Conservation (phyloP, 2,888 invertebrate genomes). For the Rhagium mordax region DNA sequence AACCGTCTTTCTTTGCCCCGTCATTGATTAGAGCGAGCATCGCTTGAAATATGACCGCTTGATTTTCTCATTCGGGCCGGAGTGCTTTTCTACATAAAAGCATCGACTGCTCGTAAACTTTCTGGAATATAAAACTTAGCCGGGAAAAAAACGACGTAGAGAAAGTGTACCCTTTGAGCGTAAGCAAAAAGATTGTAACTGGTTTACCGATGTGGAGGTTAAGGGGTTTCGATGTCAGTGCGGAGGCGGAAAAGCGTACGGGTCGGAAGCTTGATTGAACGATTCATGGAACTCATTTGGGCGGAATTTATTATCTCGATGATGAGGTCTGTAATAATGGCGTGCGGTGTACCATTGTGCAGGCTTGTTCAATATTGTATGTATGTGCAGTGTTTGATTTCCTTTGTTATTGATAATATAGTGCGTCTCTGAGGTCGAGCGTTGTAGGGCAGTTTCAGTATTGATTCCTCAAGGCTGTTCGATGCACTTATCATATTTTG, state of each 20-base stretch:
- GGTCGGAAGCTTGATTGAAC: not conserved
- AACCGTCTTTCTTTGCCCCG: not conserved
- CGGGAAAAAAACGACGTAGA: not conserved
- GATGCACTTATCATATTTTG: too few species aligned
- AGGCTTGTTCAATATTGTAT: not conserved
- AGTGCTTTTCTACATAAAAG: conserved; percentile 18
- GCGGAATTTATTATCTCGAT: not conserved
- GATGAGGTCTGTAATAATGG: not conserved
- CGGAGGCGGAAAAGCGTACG: not conserved
- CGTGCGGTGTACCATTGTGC: not conserved
- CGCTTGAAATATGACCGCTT: not conserved
- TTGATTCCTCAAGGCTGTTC: not conserved
- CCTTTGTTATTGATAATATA: not conserved
- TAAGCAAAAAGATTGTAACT: conserved; percentile 6
- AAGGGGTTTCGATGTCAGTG: not conserved
- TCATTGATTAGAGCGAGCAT: conserved; percentile 6
- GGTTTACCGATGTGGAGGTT: conserved; percentile 3
- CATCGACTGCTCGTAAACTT: conserved; percentile 15
- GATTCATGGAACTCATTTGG: conserved; percentile 1
- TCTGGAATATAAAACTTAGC: not conserved
- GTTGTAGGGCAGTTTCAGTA: not conserved
- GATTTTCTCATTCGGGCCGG: conserved; percentile 1
- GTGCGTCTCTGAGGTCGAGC: not conserved
- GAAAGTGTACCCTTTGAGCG: not conserved
- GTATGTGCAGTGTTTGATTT: not conserved